Evolutionary conservation across 2,888 invertebrate species (phyloP).

Genomic region (Exephanes ischioxanthus): DNA sequence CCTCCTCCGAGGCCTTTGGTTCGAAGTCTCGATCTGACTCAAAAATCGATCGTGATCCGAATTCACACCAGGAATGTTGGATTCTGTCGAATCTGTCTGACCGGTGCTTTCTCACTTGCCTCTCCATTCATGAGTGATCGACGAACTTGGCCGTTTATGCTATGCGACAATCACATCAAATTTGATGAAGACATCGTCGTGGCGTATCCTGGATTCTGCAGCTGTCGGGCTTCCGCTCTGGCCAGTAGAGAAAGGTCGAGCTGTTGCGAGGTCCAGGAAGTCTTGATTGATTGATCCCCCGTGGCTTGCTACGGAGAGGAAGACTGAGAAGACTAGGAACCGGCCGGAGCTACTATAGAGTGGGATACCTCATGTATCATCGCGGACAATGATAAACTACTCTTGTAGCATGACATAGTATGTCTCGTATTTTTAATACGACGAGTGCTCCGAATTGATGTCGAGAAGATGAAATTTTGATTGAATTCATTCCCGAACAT

Average conservation of each 20-base stretch:
- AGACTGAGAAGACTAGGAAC: neutral
- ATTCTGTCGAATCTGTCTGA: neutral
- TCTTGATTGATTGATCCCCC: constrained; percentile 9
- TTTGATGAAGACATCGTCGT: neutral
- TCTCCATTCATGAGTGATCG: neutral
- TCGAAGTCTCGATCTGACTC: neutral
- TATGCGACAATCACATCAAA: neutral
- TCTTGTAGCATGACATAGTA: neutral
- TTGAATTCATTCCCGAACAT: neutral
- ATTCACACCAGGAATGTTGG: neutral
- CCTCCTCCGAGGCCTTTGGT: neutral
- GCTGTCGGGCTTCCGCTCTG: neutral
- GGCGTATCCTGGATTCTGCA: neutral
- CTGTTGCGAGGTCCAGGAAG: neutral
- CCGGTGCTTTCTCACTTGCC: neutral
- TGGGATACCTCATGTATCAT: neutral
- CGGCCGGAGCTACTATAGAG: neutral
- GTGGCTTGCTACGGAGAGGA: constrained; percentile 2
- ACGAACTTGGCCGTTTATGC: neutral
- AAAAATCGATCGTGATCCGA: constrained; percentile 7
- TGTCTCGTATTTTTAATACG: neutral
- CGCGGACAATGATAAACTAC: neutral
- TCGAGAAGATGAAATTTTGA: neutral
- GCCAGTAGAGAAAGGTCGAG: neutral
- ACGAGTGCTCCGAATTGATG: neutral